Base-by-base conservation (phyloP, 2,888 invertebrate genomes). In the Pycnomerus fuliginosus region DNA sequence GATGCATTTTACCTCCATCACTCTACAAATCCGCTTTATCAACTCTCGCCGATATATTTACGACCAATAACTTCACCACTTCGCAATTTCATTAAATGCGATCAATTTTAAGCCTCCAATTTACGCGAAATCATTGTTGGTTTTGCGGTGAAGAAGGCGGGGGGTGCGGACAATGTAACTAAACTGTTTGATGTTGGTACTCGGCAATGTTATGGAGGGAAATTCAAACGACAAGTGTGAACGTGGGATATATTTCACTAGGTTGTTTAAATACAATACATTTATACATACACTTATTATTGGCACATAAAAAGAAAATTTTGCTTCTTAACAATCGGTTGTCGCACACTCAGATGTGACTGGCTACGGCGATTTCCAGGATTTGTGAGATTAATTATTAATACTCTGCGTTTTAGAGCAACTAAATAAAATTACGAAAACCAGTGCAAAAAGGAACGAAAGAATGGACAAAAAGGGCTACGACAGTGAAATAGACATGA, bases 351-450 rank as follows among this genome's bases (percentile, higher is more conserved):
- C 29, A 37, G 16, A 44, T 27, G 20, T 44, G 33, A 13, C 32
- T 33, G 8, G 56, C 51, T 13, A 67, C 41, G 1, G 62, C n/a
- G n/a, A n/a, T 65, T 31, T 65, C 56, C 40, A 69, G 45, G 23
- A 70, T 68, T 35, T 64, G 57, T 7, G 50, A 50, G 27, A 64
- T 12, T 47, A 44, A 37, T 50, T 56, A 14, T 67, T 65, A 34
- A 61, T 56, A 1, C 51, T 52, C 39, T 66, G 62, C 4, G 67
- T 66, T 13, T 64, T 58, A 14, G 56, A 57, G 39, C 68, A 69
- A 11, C 67, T 64, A 14, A 73, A 52, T 22, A 76, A 67, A 27
- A 71, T 62, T 40, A n/a, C n/a, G n/a, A n/a, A n/a, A n/a, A n/a
- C n/a, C n/a, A n/a, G n/a, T n/a, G n/a, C n/a, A n/a, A n/a, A n/a